Evolutionary conservation across 2,113 vertebrate species (phyloP), one percentile per base, ranked within the genome.

Genomic region (Barnardius zonarius): DNA sequence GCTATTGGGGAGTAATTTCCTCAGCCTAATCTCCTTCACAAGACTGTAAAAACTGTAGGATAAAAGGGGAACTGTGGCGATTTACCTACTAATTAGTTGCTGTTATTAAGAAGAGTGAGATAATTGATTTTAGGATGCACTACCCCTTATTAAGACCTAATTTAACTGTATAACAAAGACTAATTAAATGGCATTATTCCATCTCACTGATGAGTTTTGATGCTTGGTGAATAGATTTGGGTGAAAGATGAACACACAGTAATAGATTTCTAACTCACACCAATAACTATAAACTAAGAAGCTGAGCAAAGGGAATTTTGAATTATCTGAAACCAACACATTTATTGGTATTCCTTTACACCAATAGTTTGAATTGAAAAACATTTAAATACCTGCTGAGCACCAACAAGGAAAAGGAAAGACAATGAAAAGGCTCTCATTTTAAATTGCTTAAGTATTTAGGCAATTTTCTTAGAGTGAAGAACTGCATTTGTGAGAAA

Each of bases 111-210:
- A 97, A 94, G 96, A 98, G 97, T 37, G 93, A 98, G 98, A 98
- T 98, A 98, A 98, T 98, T 98, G 98, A 98, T 98, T 98, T 98
- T 97, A 98, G 98, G 96, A 98, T 98, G 97, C 97, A 98, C 97
- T 98, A 98, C 97, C 97, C 97, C 98, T 98, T 98, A 98, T 98
- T 98, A 98, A 98, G 98, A 97, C 97, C 98, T 98, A 98, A 98
- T 98, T 98, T 98, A 98, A 97, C 98, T 98, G 98, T 98, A 98
- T 98, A 98, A 98, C 98, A 98, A 98, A 98, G 97, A 98, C 98
- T 98, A 98, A 98, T 98, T 98, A 98, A 98, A 98, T 98, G 97
- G 98, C 98, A 98, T 98, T 98, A 98, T 98, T 98, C 97, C 97
- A 98, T 98, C 97, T 98, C 97, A 97, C 97, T 98, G 98, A 98